Percentiles rank a stretch among this genome's conserved stretches.
phyloP scores from a whole-genome alignment of 2,888 invertebrate genomes.

The Coecobrya sp. region DNA sequence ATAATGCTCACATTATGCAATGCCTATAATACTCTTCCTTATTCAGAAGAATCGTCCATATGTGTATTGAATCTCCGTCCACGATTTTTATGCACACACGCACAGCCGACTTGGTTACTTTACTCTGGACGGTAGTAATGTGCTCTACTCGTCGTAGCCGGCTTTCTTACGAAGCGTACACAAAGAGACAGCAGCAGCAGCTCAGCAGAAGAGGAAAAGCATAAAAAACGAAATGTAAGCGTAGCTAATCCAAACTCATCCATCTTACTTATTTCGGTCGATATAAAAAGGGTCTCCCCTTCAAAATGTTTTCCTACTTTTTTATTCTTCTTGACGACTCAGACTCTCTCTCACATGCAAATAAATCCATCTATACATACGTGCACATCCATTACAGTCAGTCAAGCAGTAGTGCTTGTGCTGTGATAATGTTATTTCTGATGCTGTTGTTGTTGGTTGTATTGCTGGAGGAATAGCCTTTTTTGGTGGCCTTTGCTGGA shows the following conservation, averaged over 20 bases:
- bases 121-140: not conserved
- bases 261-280: constrained; percentile 78
- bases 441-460: not conserved
- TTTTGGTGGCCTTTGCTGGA: constrained; percentile 22
- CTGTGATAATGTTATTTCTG: not conserved
- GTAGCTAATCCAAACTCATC: constrained; percentile 77
- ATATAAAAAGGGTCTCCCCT: constrained; percentile 79
- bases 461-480: not conserved
- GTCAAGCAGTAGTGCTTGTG: constrained; percentile 25
- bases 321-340: constrained; percentile 67
- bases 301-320: constrained; percentile 64
- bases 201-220: constrained; percentile 1
- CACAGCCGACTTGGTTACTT: constrained; percentile 19
- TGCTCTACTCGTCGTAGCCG: not conserved
- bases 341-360: constrained; percentile 71
- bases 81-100: constrained; percentile 64
- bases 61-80: constrained; percentile 19
- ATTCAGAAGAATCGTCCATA: not conserved
- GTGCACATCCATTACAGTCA: constrained; percentile 71
- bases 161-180: constrained; percentile 44
- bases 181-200: constrained; percentile 33
- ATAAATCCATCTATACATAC: constrained; percentile 68
- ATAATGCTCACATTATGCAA: constrained; percentile 45
- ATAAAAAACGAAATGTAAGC: constrained; percentile 64
- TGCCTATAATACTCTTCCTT: not conserved